Base-by-base conservation (phyloP, 2,113 vertebrate genomes). In the Scomber japonicus region DNA sequence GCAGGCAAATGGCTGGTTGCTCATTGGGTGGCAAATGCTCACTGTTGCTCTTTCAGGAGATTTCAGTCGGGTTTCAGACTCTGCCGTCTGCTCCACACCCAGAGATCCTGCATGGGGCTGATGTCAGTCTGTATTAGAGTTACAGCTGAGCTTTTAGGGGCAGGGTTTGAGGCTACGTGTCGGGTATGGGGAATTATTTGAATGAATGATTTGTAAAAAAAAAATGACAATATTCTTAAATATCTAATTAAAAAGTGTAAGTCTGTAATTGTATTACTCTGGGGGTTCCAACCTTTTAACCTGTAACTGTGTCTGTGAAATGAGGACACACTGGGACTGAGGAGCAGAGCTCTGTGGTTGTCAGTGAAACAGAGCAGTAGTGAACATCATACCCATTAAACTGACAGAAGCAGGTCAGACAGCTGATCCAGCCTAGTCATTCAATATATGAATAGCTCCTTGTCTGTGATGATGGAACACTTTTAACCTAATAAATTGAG, bases 401-500 rank as follows among this genome's bases (percentile, higher is more conserved):
- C 55, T 91, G 91, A 93, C 90, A 93, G 92, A 94, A 94, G 82
- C 91, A 89, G 93, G 93, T 93, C 93, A 94, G 90, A 88, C 89
- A 83, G 89, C 85, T 94, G 92, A 94, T 94, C 91, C 86, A 91
- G 90, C 87, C 83, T 61, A 81, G 80, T 92, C 92, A 91, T 91
- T 93, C 93, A 94, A 94, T 93, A 92, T 91, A 92, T 86, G 90
- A 94, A 94, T 92, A 89, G 92, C 90, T 91, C 78, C 83, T 84
- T 81, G 81, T 88, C 86, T 83, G 79, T 68, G 81, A 81, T 82
- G 89, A 90, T 87, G 83, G 81, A 88, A 93, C 90, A 94, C 91
- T 92, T 93, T 94, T 92, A 93, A 94, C 91, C 92, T 94, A 92
- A 93, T 93, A 94, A 92, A 92, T 85, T 73, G 79, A 83, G 88